Conservation (phyloP, 2,113 vertebrate genomes). For the Prochilodus magdalenae region DNA sequence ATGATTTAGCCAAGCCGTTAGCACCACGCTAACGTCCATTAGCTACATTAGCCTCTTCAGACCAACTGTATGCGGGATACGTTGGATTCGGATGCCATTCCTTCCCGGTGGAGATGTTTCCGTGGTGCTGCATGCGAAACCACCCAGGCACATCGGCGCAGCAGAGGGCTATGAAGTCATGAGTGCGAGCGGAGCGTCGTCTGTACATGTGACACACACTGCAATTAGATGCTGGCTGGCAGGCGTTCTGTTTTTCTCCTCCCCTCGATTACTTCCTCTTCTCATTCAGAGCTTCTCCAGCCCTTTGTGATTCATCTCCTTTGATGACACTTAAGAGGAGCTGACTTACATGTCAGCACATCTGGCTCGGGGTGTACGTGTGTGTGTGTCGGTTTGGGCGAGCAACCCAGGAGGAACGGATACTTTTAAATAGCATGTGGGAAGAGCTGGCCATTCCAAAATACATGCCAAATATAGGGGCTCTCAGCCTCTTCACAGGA, state of each 20-base stretch:
- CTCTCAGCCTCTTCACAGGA: not conserved
- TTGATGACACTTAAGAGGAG: constrained; percentile 58
- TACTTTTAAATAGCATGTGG: constrained; percentile 45
- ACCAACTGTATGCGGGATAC: too few species aligned
- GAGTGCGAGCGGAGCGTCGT: constrained; percentile 41
- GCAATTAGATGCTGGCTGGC: constrained; percentile 66
- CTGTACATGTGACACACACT: constrained; percentile 57
- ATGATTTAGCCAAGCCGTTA: too few species aligned
- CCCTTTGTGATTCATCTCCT: constrained; percentile 64
- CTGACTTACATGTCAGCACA: constrained; percentile 51
- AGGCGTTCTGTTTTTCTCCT: constrained; percentile 46
- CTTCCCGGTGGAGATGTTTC: too few species aligned
- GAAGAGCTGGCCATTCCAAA: constrained; percentile 21
- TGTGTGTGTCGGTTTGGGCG: constrained; percentile 1
- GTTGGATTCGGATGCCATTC: too few species aligned
- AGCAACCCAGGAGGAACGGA: constrained; percentile 34
- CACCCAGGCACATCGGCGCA: not conserved
- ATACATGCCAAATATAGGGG: constrained; percentile 7
- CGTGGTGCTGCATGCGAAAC: too few species aligned
- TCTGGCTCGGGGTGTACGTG: constrained; percentile 28
- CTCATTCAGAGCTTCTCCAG: constrained; percentile 19
- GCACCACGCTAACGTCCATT: too few species aligned
- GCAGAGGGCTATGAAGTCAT: constrained; percentile 57
- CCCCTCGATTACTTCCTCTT: constrained; percentile 24
- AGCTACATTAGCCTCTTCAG: too few species aligned